phyloP scores from a whole-genome alignment of 2,888 invertebrate genomes.

The Caenorhabditis sulstoni region DNA sequence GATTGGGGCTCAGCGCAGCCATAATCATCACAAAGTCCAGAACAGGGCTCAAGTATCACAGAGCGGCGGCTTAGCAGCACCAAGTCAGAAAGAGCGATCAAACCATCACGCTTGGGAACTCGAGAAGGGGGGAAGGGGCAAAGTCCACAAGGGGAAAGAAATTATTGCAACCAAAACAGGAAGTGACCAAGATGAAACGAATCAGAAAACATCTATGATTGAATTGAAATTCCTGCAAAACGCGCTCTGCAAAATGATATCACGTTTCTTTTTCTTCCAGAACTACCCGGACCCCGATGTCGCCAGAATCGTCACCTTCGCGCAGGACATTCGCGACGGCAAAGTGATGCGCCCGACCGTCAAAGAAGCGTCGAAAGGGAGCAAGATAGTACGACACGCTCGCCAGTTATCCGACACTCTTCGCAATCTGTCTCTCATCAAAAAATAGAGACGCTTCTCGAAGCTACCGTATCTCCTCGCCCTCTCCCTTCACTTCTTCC shows the following conservation, averaged over 20 bases:
- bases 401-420: slow-evolving; percentile 60
- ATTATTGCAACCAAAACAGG: too few relatives aligned
- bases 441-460: slow-evolving; percentile 28
- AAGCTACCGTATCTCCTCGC: too few relatives aligned
- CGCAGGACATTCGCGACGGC: slow-evolving; percentile 70
- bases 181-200: too few relatives aligned
- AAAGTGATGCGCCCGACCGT: slow-evolving; percentile 4
- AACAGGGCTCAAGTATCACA: too few relatives aligned
- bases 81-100: too few relatives aligned
- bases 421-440: slow-evolving; percentile 47
- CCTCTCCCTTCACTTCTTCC: neutral
- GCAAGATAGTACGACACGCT: slow-evolving; percentile 51
- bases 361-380: slow-evolving; percentile 43
- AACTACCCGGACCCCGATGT: slow-evolving; percentile 75
- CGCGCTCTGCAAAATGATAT: slow-evolving; percentile 1
- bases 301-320: slow-evolving; percentile 66
- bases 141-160: too few relatives aligned
- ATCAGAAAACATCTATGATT: neutral
- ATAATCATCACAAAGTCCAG: too few relatives aligned
- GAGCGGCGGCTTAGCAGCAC: too few relatives aligned
- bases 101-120: too few relatives aligned
- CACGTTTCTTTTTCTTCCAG: slow-evolving; percentile 45
- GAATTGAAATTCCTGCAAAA: neutral
- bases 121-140: too few relatives aligned
- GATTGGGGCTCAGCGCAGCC: too few relatives aligned